Percentiles rank a stretch among this genome's conserved stretches.
Conservation (phyloP, 2,888 invertebrate genomes). For the Lithophane socia region DNA sequence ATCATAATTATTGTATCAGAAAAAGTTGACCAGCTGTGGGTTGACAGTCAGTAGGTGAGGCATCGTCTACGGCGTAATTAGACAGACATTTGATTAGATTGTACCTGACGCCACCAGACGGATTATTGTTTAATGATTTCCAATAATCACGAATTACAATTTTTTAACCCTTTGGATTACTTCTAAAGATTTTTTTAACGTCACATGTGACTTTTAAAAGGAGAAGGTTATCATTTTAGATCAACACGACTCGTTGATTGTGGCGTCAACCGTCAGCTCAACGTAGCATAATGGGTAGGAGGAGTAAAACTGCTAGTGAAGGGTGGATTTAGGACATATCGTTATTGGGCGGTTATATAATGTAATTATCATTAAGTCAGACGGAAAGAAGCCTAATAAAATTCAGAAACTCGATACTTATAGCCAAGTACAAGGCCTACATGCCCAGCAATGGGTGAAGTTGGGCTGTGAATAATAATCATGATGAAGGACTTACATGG, state of each 20-base stretch:
- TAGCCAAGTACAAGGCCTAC: neutral
- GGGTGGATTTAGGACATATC: neutral
- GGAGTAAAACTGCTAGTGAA: neutral
- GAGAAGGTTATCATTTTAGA: no score
- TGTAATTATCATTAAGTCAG: constrained; percentile 26
- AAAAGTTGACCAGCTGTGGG: neutral
- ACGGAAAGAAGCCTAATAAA: constrained; percentile 23
- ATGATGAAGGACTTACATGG: neutral
- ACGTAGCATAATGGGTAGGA: neutral
- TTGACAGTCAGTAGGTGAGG: neutral
- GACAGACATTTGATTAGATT: constrained; percentile 24
- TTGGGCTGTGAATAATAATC: neutral
- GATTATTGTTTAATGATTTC: neutral
- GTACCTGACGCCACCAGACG: neutral
- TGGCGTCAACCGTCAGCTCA: neutral
- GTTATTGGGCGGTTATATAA: neutral
- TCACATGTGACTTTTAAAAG: no score
- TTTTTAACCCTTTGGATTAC: no score
- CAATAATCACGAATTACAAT: no score
- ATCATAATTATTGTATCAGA: no score
- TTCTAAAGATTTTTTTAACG: neutral
- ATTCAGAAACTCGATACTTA: neutral
- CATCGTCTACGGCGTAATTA: constrained; percentile 4
- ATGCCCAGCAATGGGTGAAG: neutral
- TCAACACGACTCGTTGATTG: neutral